Conservation (phyloP, 2,113 vertebrate genomes). For the Lichenostomus cassidix region DNA sequence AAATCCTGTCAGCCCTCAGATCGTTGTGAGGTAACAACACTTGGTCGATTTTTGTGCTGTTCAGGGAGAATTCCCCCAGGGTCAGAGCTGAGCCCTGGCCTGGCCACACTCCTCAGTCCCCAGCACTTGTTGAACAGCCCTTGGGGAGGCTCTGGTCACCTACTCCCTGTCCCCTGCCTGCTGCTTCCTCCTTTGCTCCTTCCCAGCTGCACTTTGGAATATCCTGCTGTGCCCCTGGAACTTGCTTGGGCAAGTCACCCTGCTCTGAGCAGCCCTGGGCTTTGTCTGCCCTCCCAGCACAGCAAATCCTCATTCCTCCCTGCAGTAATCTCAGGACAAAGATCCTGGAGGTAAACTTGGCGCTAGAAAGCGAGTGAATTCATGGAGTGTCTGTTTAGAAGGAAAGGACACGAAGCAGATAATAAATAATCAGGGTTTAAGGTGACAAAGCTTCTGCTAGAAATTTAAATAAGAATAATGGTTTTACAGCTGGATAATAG, state of each 20-base stretch:
- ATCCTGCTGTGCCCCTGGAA: background rate
- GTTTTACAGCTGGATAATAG: background rate
- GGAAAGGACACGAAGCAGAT: background rate
- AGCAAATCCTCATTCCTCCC: background rate
- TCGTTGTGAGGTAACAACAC: rapidly evolving
- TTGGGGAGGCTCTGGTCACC: rapidly evolving
- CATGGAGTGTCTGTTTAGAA: background rate
- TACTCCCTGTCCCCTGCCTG: background rate
- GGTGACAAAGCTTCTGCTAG: background rate
- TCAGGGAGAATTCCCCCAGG: background rate
- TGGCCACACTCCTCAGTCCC: background rate
- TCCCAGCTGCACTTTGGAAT: background rate
- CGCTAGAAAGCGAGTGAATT: background rate
- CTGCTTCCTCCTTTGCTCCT: background rate
- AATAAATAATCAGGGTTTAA: background rate
- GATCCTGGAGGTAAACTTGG: background rate
- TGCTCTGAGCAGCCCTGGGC: background rate
- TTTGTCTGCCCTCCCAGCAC: background rate
- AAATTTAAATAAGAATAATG: background rate
- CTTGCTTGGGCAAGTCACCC: background rate
- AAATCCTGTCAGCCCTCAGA: background rate
- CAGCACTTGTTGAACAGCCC: background rate
- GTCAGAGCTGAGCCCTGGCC: background rate
- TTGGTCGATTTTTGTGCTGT: background rate
- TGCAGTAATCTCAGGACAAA: background rate